Percentiles rank a stretch among this genome's conserved stretches.
phyloP scores from a whole-genome alignment of 92 coral and sea anemone species.

The Heteractis magnifica region DNA sequence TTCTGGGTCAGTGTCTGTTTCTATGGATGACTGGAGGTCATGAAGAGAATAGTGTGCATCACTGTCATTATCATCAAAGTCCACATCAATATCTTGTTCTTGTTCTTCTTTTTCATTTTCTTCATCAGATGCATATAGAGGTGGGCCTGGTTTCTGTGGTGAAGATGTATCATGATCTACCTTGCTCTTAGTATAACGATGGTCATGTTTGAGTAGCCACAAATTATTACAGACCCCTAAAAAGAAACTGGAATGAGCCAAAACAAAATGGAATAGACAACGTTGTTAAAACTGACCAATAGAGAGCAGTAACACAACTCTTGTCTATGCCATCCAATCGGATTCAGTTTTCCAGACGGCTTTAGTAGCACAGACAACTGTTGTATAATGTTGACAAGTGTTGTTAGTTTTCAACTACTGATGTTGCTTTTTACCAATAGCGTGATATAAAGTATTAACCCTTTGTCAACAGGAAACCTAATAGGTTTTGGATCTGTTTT shows the following conservation, averaged over 20 bases:
- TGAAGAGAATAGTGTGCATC: not conserved
- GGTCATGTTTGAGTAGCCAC: not conserved
- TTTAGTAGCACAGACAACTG: not conserved
- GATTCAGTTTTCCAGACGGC: not conserved
- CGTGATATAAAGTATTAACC: not conserved
- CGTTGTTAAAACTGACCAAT: too few relatives aligned
- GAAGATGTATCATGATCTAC: not conserved
- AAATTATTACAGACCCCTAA: conserved; percentile 4
- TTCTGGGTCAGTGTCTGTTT: too few relatives aligned
- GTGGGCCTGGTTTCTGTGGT: too few relatives aligned
- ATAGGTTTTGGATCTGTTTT: not conserved
- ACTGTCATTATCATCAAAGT: conserved; percentile 6
- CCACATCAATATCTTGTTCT: not conserved
- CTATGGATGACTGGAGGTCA: not conserved
- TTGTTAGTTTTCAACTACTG: conserved; percentile 3
- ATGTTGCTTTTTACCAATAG: not conserved
- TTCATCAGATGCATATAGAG: too few relatives aligned
- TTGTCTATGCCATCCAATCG: conserved; percentile 3
- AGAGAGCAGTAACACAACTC: too few relatives aligned
- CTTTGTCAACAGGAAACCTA: conserved; percentile 1
- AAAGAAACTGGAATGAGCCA: too few relatives aligned
- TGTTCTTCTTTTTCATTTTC: not conserved
- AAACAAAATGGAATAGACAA: too few relatives aligned
- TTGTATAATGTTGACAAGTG: not conserved
- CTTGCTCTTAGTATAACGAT: not conserved